Conservation (phyloP, 2,797 vertebrate genomes). For the Oryzias sinensis region DNA sequence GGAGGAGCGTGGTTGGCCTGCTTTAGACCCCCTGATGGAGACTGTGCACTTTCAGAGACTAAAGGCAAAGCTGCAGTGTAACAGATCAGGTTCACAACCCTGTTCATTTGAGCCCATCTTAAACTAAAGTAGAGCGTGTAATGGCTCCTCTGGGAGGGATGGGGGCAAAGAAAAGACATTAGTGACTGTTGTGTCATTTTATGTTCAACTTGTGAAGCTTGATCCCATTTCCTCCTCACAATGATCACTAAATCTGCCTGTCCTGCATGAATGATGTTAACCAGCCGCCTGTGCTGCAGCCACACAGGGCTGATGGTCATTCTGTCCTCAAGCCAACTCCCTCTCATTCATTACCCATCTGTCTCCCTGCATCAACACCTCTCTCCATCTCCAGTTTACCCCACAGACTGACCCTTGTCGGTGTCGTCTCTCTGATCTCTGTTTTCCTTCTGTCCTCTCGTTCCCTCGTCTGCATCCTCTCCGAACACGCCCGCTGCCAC, state of each 20-base stretch:
- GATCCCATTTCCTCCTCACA: too few species aligned
- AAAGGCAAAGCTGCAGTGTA: background rate
- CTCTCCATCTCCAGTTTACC: slow-evolving; percentile 18
- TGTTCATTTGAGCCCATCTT: background rate
- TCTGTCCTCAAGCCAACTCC: slow-evolving; percentile 48
- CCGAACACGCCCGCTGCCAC: slow-evolving; percentile 23
- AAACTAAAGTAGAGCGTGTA: background rate
- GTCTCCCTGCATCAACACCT: slow-evolving; percentile 12
- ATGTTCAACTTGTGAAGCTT: too few species aligned
- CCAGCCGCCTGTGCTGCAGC: slow-evolving; percentile 19
- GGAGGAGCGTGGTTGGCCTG: too few species aligned
- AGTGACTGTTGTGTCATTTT: too few species aligned
- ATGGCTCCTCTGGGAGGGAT: background rate
- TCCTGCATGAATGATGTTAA: slow-evolving; percentile 16
- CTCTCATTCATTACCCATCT: slow-evolving; percentile 11
- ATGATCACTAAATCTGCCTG: background rate
- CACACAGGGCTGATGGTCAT: background rate
- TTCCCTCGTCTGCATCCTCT: background rate
- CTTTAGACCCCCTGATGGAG: too few species aligned
- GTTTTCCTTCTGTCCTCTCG: slow-evolving; percentile 20
- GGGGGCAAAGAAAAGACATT: too few species aligned
- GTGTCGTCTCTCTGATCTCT: slow-evolving; percentile 28
- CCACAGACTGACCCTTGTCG: slow-evolving; percentile 22
- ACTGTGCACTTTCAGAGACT: background rate
- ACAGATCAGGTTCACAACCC: background rate